Percentiles rank a stretch among this genome's conserved stretches.
phyloP scores from a whole-genome alignment of 1,140 invertebrate genomes.

The Mercenaria mercenaria region DNA sequence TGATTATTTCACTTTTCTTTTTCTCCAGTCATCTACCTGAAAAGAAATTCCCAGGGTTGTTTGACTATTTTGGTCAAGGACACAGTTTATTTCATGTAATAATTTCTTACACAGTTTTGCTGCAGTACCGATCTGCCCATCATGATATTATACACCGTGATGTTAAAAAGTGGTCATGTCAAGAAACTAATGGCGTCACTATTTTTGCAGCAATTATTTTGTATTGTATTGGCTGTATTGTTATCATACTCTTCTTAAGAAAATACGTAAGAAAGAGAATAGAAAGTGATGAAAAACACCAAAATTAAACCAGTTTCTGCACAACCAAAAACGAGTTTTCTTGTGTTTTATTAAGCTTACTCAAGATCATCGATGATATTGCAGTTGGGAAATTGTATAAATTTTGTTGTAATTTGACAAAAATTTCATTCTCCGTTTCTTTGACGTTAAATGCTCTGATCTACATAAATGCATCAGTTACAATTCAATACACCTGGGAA shows the following conservation, averaged over 20 bases:
- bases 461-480: no score
- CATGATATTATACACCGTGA: slow-evolving; percentile 21
- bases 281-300: slow-evolving; percentile 1
- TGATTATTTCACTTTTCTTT: slow-evolving; percentile 76
- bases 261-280: not conserved
- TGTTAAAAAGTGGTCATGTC: not conserved
- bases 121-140: slow-evolving; percentile 80
- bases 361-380: no score
- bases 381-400: no score
- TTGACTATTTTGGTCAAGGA: slow-evolving; percentile 86
- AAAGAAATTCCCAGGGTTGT: slow-evolving; percentile 84
- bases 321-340: no score
- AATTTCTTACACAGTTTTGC: slow-evolving; percentile 78
- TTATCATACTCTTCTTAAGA: not conserved
- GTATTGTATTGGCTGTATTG: not conserved
- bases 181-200: not conserved
- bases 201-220: not conserved
- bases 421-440: no score
- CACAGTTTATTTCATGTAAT: slow-evolving; percentile 85
- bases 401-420: no score
- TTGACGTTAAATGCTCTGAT: no score
- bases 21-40: slow-evolving; percentile 85
- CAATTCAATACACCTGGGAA: no score
- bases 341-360: no score
- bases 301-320: not conserved